Conservation (phyloP, 2,797 vertebrate genomes). For the Lagorchestes hirsutus region DNA sequence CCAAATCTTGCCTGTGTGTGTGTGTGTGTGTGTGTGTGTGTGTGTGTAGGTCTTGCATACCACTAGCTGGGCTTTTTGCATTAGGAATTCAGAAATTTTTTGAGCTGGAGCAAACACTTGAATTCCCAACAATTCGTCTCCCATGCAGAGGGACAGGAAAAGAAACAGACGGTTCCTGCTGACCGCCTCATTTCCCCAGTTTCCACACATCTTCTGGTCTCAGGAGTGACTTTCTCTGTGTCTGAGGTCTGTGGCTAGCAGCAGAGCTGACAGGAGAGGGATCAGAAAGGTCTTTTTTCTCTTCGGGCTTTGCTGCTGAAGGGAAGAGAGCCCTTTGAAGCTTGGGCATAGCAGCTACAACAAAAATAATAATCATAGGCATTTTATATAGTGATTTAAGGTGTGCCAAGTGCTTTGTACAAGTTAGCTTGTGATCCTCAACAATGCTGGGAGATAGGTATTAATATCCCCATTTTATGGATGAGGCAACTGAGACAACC, state of each 20-base stretch:
- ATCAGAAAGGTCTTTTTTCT: not conserved
- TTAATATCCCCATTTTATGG: not conserved
- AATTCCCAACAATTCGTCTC: conserved; percentile 52
- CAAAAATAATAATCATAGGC: not conserved
- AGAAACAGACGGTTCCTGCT: not conserved
- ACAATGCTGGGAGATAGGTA: not conserved
- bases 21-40: not conserved
- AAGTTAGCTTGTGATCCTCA: not conserved
- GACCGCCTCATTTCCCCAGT: not conserved
- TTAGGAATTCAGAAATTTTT: conserved; percentile 58
- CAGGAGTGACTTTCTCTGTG: not conserved
- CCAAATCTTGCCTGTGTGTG: not conserved
- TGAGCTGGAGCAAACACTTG: conserved; percentile 68
- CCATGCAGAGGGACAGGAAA: not conserved
- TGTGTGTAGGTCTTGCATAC: not conserved
- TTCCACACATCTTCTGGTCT: not conserved
- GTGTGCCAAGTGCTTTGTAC: not conserved
- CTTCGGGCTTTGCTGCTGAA: not conserved
- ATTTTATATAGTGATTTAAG: not conserved
- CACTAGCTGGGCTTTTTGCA: conserved; percentile 65
- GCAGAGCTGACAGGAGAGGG: not conserved
- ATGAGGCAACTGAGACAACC: not conserved
- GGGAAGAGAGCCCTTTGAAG: not conserved
- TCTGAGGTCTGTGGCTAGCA: not conserved
- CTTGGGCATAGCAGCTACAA: not conserved